These are phyloP conservation scores for Danionella cerebrum DNA, from an alignment of 2,113 vertebrate genomes.

Conservation along the genomic window DNA sequence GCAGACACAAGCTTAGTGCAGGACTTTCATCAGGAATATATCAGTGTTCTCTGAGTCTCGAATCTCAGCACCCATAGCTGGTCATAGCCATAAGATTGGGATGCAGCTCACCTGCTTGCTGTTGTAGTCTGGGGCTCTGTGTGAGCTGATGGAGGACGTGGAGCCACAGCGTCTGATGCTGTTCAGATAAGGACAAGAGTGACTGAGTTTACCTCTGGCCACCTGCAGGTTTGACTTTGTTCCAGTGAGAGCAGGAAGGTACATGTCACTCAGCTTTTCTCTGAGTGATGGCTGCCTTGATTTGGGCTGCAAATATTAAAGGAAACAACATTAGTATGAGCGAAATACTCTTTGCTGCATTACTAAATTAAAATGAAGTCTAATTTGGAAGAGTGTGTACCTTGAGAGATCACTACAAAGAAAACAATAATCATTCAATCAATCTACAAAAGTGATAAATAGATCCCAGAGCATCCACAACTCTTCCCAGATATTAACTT, in stretches of 20 bases:
- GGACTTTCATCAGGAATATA: no score
- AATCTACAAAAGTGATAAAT: no score
- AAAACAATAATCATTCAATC: no score
- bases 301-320: slow-evolving; percentile 35
- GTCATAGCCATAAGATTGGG: neutral
- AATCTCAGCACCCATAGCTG: neutral
- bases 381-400: no score
- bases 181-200: slow-evolving; percentile 57
- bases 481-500: no score
- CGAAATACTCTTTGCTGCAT: no score
- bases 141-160: slow-evolving; percentile 52
- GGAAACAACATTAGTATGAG: neutral
- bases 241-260: slow-evolving; percentile 55
- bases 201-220: slow-evolving; percentile 47
- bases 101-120: slow-evolving; percentile 45
- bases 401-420: no score
- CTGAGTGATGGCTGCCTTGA: slow-evolving; percentile 9
- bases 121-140: slow-evolving; percentile 31
- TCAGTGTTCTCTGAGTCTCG: no score
- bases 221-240: slow-evolving; percentile 44
- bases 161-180: slow-evolving; percentile 53
- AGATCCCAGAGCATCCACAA: no score
- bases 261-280: slow-evolving; percentile 20
- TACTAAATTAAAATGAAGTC: no score
- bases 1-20: no score